These are phyloP conservation scores for Myotis vivesi DNA, from an alignment of 2,797 vertebrate genomes.

Conservation along the genomic window DNA sequence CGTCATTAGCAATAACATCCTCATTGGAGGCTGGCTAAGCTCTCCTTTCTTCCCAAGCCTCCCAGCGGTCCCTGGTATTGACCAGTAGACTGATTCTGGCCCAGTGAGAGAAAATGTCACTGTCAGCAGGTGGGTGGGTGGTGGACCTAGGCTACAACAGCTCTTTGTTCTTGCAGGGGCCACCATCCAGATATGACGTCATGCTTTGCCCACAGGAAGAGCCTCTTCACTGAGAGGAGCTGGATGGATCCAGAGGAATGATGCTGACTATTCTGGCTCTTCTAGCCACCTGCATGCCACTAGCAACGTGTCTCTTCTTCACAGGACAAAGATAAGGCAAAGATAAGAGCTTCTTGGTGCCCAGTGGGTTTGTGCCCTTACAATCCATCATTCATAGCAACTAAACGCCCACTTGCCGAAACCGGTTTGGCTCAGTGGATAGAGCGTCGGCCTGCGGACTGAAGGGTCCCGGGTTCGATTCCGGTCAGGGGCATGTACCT, in stretches of 20 bases:
- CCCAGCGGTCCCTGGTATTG: not conserved
- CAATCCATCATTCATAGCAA: not conserved
- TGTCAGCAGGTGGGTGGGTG: not conserved
- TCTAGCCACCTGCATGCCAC: not conserved
- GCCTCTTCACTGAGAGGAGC: not conserved
- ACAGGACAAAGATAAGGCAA: not conserved
- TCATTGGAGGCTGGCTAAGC: not conserved
- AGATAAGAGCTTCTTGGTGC: not conserved
- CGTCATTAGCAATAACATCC: not conserved
- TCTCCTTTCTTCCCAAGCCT: not conserved
- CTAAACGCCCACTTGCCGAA: no score
- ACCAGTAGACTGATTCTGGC: not conserved
- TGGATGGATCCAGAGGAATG: not conserved
- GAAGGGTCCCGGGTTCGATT: no score
- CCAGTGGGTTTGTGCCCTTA: not conserved
- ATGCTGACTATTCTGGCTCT: not conserved
- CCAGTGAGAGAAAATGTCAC: not conserved
- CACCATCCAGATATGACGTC: constrained; percentile 28
- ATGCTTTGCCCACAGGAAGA: not conserved
- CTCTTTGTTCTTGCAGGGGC: not conserved
- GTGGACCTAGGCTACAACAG: not conserved
- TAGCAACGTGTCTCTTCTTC: not conserved
- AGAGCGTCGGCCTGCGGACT: no score
- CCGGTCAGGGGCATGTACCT: no score
- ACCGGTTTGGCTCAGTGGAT: no score